phyloP scores from a whole-genome alignment of 2,797 vertebrate species.

The Cetoscarus ocellatus region DNA sequence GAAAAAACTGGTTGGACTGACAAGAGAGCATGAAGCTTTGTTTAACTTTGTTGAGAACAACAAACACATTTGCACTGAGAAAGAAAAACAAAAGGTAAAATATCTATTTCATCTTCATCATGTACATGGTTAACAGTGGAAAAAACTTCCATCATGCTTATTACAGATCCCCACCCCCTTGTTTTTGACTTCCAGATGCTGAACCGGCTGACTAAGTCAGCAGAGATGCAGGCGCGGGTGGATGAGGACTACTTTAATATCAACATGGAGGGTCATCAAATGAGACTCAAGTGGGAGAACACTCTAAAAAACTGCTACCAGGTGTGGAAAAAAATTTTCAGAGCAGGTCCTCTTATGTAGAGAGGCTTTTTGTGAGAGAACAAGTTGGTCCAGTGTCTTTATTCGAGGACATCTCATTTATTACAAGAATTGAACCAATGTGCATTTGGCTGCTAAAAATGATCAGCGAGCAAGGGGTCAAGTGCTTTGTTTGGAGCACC shows the following conservation, averaged over 20 bases:
- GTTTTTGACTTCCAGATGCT: slow-evolving; percentile 83
- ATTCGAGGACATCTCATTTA: slow-evolving; percentile 20
- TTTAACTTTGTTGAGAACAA: slow-evolving; percentile 90
- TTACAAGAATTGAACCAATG: slow-evolving; percentile 9
- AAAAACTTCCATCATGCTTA: not conserved
- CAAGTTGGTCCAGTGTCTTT: not conserved
- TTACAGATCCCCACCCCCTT: not conserved
- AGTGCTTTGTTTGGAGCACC: not conserved
- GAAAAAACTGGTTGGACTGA: slow-evolving; percentile 87
- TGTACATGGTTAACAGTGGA: not conserved
- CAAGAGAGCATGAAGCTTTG: slow-evolving; percentile 88
- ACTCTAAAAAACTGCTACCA: slow-evolving; percentile 90
- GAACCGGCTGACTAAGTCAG: slow-evolving; percentile 90
- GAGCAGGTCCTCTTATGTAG: slow-evolving; percentile 11
- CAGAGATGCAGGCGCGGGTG: slow-evolving; percentile 84
- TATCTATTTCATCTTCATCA: not conserved
- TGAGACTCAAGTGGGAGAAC: slow-evolving; percentile 90
- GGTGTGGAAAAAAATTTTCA: slow-evolving; percentile 66
- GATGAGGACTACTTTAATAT: slow-evolving; percentile 91
- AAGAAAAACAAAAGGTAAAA: slow-evolving; percentile 89
- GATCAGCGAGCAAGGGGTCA: not conserved
- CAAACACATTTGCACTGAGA: slow-evolving; percentile 84
- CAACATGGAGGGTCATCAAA: slow-evolving; percentile 89
- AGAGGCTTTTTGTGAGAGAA: slow-evolving; percentile 19
- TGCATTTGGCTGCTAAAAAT: slow-evolving; percentile 9